These are phyloP conservation scores for Catocala nupta DNA, from an alignment of 2,888 invertebrate species.

Conservation along the genomic window DNA sequence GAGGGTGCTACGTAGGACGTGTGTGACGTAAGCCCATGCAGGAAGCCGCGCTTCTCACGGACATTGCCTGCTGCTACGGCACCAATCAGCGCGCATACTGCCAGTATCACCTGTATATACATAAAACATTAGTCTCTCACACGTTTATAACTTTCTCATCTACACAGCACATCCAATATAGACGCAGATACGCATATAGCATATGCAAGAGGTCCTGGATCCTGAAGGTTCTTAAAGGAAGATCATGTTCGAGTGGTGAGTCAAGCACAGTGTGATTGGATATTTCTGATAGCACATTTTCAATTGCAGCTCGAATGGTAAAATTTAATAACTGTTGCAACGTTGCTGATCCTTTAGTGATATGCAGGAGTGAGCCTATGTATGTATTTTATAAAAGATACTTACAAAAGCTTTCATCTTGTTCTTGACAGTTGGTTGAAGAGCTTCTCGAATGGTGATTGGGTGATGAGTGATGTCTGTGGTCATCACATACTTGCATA, in stretches of 20 bases:
- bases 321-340: too few relatives aligned
- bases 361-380: too few relatives aligned
- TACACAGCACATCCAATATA: too few relatives aligned
- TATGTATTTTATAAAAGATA: constrained; percentile 2
- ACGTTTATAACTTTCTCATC: too few relatives aligned
- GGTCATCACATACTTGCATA: background rate
- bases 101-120: constrained; percentile 12
- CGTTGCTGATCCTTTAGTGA: too few relatives aligned
- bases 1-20: background rate
- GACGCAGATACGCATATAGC: background rate
- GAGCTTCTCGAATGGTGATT: background rate
- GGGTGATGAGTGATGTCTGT: background rate
- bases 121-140: background rate
- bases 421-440: background rate
- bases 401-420: constrained; percentile 10
- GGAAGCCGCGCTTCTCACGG: constrained; percentile 51
- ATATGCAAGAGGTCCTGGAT: background rate
- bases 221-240: too few relatives aligned
- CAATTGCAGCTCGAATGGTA: too few relatives aligned
- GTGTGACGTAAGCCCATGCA: constrained; percentile 7
- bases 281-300: too few relatives aligned
- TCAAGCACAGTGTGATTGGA: too few relatives aligned
- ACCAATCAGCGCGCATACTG: constrained; percentile 20
- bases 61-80: constrained; percentile 31
- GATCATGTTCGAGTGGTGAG: too few relatives aligned